These are phyloP conservation scores for Rana temporaria DNA, from an alignment of 2,113 vertebrate genomes.

Conservation along the genomic window DNA sequence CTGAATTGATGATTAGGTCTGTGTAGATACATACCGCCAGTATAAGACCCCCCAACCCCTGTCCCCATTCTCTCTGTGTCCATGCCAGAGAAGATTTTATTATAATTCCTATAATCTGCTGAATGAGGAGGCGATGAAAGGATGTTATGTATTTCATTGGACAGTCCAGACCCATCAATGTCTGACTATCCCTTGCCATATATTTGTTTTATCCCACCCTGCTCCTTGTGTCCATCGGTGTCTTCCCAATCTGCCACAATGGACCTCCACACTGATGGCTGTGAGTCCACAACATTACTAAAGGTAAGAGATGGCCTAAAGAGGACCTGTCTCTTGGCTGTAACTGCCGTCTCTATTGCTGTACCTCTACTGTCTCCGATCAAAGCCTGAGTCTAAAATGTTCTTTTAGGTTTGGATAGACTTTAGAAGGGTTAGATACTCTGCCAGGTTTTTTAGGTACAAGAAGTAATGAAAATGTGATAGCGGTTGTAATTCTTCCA, in stretches of 20 bases:
- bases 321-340: not conserved
- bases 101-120: slow-evolving; percentile 30
- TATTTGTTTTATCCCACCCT: not conserved
- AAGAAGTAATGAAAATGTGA: too few relatives aligned
- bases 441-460: too few relatives aligned
- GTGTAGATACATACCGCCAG: too few relatives aligned
- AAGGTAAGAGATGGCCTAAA: not conserved
- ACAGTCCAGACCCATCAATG: not conserved
- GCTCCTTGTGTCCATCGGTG: too few relatives aligned
- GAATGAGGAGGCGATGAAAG: slow-evolving; percentile 48
- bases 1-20: too few relatives aligned
- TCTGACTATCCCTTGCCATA: not conserved
- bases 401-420: too few relatives aligned
- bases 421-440: too few relatives aligned
- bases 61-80: not conserved
- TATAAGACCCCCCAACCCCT: not conserved
- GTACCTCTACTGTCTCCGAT: too few relatives aligned
- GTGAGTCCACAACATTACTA: not conserved
- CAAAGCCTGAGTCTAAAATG: too few relatives aligned
- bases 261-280: not conserved
- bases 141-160: not conserved
- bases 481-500: too few relatives aligned
- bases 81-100: not conserved
- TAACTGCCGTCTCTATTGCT: not conserved
- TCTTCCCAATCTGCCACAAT: not conserved